These are phyloP conservation scores for Drosophila ercepeae DNA, from an alignment of 1,140 invertebrate species.

Conservation along the genomic window DNA sequence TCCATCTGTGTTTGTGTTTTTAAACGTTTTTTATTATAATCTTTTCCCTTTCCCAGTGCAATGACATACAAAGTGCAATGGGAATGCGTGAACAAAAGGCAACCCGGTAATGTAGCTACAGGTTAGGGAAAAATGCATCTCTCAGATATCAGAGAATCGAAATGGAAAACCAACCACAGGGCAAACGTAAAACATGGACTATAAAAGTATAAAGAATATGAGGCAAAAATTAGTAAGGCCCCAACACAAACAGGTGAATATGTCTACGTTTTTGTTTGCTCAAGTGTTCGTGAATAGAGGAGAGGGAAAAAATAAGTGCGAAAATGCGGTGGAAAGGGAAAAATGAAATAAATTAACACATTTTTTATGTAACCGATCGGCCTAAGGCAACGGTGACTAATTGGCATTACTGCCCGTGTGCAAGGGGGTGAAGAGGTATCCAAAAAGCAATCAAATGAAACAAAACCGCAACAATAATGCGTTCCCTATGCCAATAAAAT, in stretches of 20 bases:
- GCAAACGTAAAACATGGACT: conserved; percentile 14
- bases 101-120: conserved; percentile 10
- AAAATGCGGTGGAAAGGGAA: conserved; percentile 58
- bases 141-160: conserved; percentile 15
- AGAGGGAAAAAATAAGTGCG: conserved; percentile 46
- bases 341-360: conserved; percentile 74
- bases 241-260: conserved; percentile 15
- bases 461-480: conserved; percentile 32
- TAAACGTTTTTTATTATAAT: not conserved
- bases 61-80: conserved; percentile 27
- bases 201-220: conserved; percentile 28
- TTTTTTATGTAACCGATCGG: conserved; percentile 70
- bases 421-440: not conserved
- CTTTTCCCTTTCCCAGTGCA: conserved; percentile 17
- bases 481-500: conserved; percentile 29
- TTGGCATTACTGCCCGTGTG: conserved; percentile 37
- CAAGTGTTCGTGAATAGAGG: conserved; percentile 9
- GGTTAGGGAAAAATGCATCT: conserved; percentile 5
- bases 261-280: not conserved
- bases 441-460: conserved; percentile 36
- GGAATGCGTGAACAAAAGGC: conserved; percentile 17
- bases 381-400: conserved; percentile 65
- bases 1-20: not conserved
- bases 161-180: conserved; percentile 28
- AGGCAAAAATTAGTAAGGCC: conserved; percentile 69